phyloP scores from a whole-genome alignment of 2,113 vertebrate genomes.

The Acanthochromis polyacanthus region DNA sequence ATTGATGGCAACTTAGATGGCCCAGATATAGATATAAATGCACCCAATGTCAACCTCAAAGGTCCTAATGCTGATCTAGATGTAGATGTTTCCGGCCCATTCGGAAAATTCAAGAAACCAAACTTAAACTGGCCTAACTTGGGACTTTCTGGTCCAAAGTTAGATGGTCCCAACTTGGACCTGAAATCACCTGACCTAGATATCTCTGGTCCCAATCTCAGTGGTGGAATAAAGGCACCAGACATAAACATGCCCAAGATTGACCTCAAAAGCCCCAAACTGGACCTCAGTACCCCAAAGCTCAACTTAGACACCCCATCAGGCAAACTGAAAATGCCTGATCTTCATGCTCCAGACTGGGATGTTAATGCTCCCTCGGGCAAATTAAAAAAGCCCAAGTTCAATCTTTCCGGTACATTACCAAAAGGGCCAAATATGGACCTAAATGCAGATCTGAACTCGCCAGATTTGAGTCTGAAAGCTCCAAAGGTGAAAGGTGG shows the following conservation, averaged over 20 bases:
- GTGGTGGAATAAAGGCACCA: constrained; percentile 56
- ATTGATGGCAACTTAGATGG: constrained; percentile 55
- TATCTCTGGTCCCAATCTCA: constrained; percentile 56
- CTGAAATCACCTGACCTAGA: constrained; percentile 57
- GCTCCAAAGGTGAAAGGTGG: constrained; percentile 67
- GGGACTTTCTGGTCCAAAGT: constrained; percentile 42
- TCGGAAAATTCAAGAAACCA: constrained; percentile 61
- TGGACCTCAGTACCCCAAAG: no score
- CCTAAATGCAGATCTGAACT: constrained; percentile 22
- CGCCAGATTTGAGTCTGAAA: constrained; percentile 48
- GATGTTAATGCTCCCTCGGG: constrained; percentile 29
- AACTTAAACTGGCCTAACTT: constrained; percentile 43
- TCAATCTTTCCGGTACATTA: constrained; percentile 27
- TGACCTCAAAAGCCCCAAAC: constrained; percentile 51
- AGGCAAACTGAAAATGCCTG: constrained; percentile 50
- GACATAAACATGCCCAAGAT: constrained; percentile 54
- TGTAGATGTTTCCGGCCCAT: constrained; percentile 16
- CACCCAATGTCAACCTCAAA: constrained; percentile 55
- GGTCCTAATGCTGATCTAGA: constrained; percentile 36
- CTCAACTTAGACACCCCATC: no score
- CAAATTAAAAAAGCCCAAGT: constrained; percentile 50
- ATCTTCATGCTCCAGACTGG: constrained; percentile 34
- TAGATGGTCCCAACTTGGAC: constrained; percentile 47
- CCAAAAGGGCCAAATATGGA: constrained; percentile 40
- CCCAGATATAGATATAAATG: constrained; percentile 40